Conservation (phyloP, 1,140 invertebrate genomes). For the Megalonaias nervosa region DNA sequence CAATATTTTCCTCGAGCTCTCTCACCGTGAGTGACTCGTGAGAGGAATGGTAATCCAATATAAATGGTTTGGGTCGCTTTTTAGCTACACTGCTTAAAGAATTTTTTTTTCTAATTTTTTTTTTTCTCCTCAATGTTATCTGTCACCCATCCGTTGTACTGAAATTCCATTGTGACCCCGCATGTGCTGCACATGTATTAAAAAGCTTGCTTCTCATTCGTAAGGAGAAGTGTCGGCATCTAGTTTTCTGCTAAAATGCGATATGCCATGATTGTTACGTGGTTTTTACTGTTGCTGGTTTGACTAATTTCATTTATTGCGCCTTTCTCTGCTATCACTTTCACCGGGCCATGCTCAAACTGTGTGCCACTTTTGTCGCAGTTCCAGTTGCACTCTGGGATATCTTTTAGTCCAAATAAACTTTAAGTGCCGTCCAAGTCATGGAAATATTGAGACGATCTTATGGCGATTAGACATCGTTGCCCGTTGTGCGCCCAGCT, state of each 20-base stretch:
- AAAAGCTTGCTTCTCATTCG: slow-evolving; percentile 38
- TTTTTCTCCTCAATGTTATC: slow-evolving; percentile 25
- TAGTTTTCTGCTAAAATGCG: slow-evolving; percentile 23
- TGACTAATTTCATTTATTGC: slow-evolving; percentile 16
- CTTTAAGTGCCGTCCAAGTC: no score
- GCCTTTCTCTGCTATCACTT: slow-evolving; percentile 19
- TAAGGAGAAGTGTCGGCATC: slow-evolving; percentile 39
- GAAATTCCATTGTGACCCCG: slow-evolving; percentile 24
- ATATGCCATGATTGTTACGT: slow-evolving; percentile 37
- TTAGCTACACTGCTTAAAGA: slow-evolving; percentile 37
- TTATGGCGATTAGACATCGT: no score
- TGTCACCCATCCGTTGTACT: slow-evolving; percentile 38
- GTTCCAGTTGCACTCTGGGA: no score
- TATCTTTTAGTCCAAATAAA: no score
- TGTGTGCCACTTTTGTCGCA: slow-evolving; percentile 15
- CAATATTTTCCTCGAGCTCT: slow-evolving; percentile 24
- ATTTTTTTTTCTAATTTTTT: slow-evolving; percentile 17
- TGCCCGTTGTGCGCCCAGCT: no score
- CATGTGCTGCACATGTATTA: slow-evolving; percentile 14
- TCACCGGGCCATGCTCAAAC: slow-evolving; percentile 22
- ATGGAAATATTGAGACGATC: no score
- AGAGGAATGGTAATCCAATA: slow-evolving; percentile 28
- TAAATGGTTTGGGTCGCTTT: slow-evolving; percentile 29
- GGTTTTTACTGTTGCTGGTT: not conserved
- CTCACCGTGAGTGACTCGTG: slow-evolving; percentile 28